Conservation (phyloP, 2,888 invertebrate species). For the Cheilosia grossa region DNA sequence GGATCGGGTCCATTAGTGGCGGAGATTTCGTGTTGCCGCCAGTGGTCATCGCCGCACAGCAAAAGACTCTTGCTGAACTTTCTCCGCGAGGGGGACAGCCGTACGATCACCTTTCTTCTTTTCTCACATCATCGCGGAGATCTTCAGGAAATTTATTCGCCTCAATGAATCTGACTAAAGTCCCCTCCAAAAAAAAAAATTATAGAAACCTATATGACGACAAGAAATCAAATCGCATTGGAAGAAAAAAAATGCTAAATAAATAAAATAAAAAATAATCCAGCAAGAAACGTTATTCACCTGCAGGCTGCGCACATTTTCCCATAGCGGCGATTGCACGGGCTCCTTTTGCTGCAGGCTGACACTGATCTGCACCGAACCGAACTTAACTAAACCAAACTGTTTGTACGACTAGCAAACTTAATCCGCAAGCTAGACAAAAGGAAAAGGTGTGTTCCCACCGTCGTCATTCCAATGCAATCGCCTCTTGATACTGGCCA, state of each 20-base stretch:
- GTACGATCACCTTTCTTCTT: slow-evolving; percentile 48
- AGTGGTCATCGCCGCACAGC: slow-evolving; percentile 44
- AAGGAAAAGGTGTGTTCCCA: slow-evolving; percentile 69
- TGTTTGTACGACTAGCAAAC: neutral
- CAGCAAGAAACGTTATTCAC: slow-evolving; percentile 47
- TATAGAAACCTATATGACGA: slow-evolving; percentile 20
- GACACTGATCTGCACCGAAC: slow-evolving; percentile 47
- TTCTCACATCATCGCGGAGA: slow-evolving; percentile 25
- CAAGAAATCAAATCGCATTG: slow-evolving; percentile 40
- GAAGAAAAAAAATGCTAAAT: slow-evolving; percentile 27
- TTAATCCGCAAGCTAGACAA: slow-evolving; percentile 35
- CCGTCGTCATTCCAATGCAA: slow-evolving; percentile 45
- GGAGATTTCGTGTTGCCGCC: slow-evolving; percentile 31
- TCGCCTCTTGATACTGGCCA: slow-evolving; percentile 30
- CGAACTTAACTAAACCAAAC: slow-evolving; percentile 52
- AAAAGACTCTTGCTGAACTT: slow-evolving; percentile 52
- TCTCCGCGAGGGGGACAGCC: slow-evolving; percentile 39
- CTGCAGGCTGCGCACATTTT: slow-evolving; percentile 57
- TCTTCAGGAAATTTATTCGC: slow-evolving; percentile 41
- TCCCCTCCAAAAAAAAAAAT: neutral
- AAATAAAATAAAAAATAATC: slow-evolving; percentile 28
- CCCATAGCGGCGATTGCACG: slow-evolving; percentile 52
- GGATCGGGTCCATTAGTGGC: slow-evolving; percentile 50
- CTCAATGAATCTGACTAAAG: slow-evolving; percentile 34
- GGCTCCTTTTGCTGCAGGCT: slow-evolving; percentile 38